A percentile compares a stretch with the other conserved stretches of the same genome.
Conservation (phyloP, 30 jellyfish, hydroid and myxozoan genomes). For the Mastigias papua region DNA sequence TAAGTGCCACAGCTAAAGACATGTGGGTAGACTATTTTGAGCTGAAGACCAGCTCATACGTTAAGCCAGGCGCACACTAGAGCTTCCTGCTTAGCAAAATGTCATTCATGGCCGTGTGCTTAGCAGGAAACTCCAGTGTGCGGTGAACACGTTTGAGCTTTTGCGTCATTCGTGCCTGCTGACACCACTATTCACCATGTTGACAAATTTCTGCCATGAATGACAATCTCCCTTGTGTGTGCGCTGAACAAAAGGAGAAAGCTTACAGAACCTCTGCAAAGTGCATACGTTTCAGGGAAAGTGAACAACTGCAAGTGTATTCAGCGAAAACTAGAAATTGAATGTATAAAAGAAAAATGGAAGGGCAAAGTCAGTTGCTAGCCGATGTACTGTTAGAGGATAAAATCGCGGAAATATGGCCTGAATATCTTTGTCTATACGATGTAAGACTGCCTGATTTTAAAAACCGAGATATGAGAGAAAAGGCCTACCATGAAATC, state of each 20-base stretch:
- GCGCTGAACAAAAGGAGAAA: slow-evolving; percentile 23
- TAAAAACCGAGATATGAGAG: slow-evolving; percentile 28
- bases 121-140: slow-evolving; percentile 8
- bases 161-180: slow-evolving; percentile 10
- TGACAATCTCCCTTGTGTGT: slow-evolving; percentile 18
- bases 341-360: too few species aligned
- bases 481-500: slow-evolving; percentile 11
- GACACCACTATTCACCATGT: background rate
- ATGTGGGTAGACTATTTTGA: too few species aligned
- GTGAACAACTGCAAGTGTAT: background rate
- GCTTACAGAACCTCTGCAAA: slow-evolving; percentile 1
- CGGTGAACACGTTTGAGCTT: background rate
- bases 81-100: slow-evolving; percentile 19
- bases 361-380: slow-evolving; percentile 13
- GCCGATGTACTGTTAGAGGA: slow-evolving; percentile 24
- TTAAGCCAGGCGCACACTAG: slow-evolving; percentile 45
- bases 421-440: slow-evolving; percentile 33
- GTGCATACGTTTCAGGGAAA: slow-evolving; percentile 6
- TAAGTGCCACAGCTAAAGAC: too few species aligned
- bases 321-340: background rate
- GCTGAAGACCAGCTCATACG: too few species aligned
- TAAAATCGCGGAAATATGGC: slow-evolving; percentile 27
- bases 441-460: slow-evolving; percentile 30
- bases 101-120: slow-evolving; percentile 12
- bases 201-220: slow-evolving; percentile 16